phyloP scores from a whole-genome alignment of 2,797 vertebrate genomes.

The Phylloscopus collybita region DNA sequence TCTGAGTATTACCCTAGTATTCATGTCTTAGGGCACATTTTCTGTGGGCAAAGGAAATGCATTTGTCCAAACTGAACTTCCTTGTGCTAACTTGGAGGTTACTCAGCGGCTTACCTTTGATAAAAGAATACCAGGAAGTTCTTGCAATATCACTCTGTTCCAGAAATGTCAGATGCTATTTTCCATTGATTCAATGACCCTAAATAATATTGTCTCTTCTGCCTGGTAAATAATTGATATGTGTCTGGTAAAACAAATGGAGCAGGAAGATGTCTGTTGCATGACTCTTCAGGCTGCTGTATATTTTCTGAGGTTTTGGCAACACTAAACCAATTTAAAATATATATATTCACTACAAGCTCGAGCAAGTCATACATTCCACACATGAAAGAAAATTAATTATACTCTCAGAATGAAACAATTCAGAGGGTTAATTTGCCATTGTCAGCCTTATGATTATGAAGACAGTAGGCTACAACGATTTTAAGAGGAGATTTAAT shows the following conservation, averaged over 20 bases:
- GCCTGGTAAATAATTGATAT: conserved; percentile 46
- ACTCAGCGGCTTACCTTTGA: background rate
- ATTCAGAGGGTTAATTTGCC: conserved; percentile 1
- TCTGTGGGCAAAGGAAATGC: background rate
- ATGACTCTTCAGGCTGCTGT: background rate
- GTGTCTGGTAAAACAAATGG: conserved; percentile 32
- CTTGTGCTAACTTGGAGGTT: background rate
- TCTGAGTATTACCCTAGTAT: background rate
- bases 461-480: background rate
- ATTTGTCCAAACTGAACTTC: background rate
- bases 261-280: background rate
- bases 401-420: background rate
- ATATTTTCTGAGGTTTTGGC: background rate
- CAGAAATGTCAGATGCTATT: conserved; percentile 40
- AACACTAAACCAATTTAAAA: background rate
- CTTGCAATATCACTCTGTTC: background rate
- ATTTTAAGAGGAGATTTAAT: background rate
- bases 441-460: background rate
- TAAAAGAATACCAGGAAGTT: conserved; percentile 9
- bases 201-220: conserved; percentile 4
- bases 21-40: background rate
- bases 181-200: background rate
- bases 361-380: background rate
- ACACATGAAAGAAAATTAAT: conserved; percentile 1
- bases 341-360: background rate